Evolutionary conservation across 1,140 invertebrate species (phyloP), one percentile per base, ranked within the genome.

Genomic region (Hesperophylax magnus): DNA sequence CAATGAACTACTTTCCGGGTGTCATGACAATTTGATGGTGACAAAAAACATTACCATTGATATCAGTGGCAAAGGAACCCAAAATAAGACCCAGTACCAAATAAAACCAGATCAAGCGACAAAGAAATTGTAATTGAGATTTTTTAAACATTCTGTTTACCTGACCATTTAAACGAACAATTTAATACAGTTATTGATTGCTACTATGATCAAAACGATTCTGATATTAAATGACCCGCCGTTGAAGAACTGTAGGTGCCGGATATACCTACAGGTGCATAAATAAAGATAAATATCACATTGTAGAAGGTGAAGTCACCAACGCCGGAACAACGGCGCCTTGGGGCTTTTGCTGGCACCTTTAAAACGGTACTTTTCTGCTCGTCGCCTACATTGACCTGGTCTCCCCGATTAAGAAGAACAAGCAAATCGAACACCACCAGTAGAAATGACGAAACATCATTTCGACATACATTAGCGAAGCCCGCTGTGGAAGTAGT

Each of bases 341-440:
- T 34, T n/a, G 17, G 39, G 63, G 61, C 61, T 17, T 6, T 34
- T 63, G 8, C 61, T 24, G 61, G 27, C 63, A 67, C 63, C 34
- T 67, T 27, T n/a, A 67, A 67, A 67, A 67, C 63, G 63, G 63
- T 67, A 67, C 63, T 67, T 27, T 47, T 47, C 11, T 11, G 14
- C 39, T 67, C 63, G 34, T 67, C 31, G 63, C 63, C 63, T 67
- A 67, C 63, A 17, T 14, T 34, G 63, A 34, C 63, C 27, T 67
- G 63, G 31, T 67, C 22, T 67, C 63, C 63, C 2, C 31, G 63
- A 8, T 34, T 11, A 31, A 9, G n/a, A 67, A n/a, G n/a, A 31
- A n/a, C 27, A 9, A 34, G 27, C 63, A 67, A 67, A 67, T 67
- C 22, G 63, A 67, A 34, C 22, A 4, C 22, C 24, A 67, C 63